Percentiles rank a stretch among this genome's conserved stretches.
Conservation (phyloP, 2,888 invertebrate genomes). For the Lycophotia porphyrea region DNA sequence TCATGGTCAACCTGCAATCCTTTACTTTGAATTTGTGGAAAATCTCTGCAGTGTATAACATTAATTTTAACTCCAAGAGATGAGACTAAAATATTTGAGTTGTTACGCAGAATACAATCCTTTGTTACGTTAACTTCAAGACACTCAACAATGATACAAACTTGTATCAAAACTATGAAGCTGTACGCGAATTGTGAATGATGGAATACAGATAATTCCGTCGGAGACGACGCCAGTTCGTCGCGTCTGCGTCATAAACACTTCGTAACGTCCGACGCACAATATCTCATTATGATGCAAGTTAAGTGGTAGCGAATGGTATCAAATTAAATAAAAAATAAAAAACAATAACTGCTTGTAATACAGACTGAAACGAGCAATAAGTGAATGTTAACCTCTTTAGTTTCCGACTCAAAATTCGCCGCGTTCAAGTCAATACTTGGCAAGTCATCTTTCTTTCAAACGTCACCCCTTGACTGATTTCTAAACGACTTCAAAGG, state of each 20-base stretch:
- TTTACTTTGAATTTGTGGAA: slow-evolving; percentile 26
- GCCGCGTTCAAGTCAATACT: slow-evolving; percentile 54
- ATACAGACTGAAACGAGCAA: slow-evolving; percentile 40
- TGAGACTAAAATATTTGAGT: slow-evolving; percentile 34
- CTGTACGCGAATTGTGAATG: slow-evolving; percentile 50
- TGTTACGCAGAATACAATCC: slow-evolving; percentile 41
- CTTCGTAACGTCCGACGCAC: slow-evolving; percentile 76
- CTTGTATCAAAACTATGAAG: slow-evolving; percentile 49
- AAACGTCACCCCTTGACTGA: slow-evolving; percentile 62
- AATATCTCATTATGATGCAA: slow-evolving; percentile 76
- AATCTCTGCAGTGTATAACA: slow-evolving; percentile 29
- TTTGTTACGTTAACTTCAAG: slow-evolving; percentile 48
- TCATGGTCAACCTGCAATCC: slow-evolving; percentile 18
- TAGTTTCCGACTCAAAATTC: slow-evolving; percentile 49
- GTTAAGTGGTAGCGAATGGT: slow-evolving; percentile 69
- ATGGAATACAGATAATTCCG: slow-evolving; percentile 64
- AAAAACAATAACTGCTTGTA: slow-evolving; percentile 49
- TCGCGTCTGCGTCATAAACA: slow-evolving; percentile 80
- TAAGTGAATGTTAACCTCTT: slow-evolving; percentile 53
- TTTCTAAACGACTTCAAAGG: slow-evolving; percentile 64
- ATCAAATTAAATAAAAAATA: slow-evolving; percentile 46
- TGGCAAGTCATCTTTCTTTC: slow-evolving; percentile 64
- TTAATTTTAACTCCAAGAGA: slow-evolving; percentile 34
- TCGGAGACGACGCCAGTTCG: slow-evolving; percentile 74
- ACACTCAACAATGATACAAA: slow-evolving; percentile 32